phyloP scores from a whole-genome alignment of 2,113 vertebrate species.

The Piaya cayana region DNA sequence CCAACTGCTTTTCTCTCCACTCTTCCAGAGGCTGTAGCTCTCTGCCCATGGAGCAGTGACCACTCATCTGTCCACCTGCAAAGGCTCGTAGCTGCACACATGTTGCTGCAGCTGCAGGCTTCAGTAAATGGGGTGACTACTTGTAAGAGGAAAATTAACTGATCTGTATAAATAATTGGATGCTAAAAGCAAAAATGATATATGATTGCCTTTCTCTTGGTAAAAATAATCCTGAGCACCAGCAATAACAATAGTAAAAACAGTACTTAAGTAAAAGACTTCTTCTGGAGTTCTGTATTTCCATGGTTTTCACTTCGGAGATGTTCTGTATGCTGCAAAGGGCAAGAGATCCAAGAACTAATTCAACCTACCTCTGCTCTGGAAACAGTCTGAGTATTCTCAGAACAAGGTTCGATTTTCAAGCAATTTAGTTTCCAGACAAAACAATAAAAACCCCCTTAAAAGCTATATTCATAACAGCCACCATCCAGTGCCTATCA shows the following conservation, averaged over 20 bases:
- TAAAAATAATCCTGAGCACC: neutral
- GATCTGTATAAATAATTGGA: neutral
- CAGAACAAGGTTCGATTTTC: neutral
- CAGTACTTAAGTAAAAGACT: neutral
- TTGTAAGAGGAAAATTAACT: neutral
- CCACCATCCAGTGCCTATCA: neutral
- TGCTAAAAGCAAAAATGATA: neutral
- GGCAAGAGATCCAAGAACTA: neutral
- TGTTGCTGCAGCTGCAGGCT: neutral
- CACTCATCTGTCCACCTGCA: neutral
- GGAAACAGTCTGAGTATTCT: neutral
- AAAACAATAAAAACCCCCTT: neutral
- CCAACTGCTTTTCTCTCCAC: neutral
- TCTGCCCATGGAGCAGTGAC: neutral
- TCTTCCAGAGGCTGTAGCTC: neutral
- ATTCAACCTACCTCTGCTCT: fast-evolving
- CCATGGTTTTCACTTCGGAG: neutral
- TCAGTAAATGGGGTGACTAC: neutral
- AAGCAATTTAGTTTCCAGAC: neutral
- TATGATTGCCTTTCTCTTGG: neutral
- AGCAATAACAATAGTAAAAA: neutral
- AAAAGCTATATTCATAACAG: neutral
- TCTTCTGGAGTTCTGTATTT: neutral
- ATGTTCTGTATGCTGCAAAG: neutral
- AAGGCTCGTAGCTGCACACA: neutral